A percentile compares a stretch with the other conserved stretches of the same genome.
These are phyloP conservation scores for Planiliza haematocheilus DNA, from an alignment of 2,113 vertebrate genomes.

Conservation along the genomic window DNA sequence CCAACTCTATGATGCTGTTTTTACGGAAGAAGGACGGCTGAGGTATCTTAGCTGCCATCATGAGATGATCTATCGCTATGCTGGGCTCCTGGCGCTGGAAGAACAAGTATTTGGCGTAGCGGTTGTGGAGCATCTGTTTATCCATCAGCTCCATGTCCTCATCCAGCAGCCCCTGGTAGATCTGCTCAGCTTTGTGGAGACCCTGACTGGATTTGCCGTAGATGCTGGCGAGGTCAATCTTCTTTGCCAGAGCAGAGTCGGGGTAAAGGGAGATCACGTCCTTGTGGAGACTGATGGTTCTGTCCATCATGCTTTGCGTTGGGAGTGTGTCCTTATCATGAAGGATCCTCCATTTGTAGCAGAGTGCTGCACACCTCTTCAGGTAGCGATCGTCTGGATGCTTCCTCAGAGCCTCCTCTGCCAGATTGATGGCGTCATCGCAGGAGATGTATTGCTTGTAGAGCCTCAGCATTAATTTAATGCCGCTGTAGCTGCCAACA, in stretches of 20 bases:
- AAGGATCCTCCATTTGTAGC: slow-evolving; percentile 55
- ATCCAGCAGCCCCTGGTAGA: slow-evolving; percentile 44
- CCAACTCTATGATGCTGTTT: slow-evolving; percentile 45
- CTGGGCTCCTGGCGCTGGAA: not conserved
- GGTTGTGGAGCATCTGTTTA: slow-evolving; percentile 43
- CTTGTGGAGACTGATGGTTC: slow-evolving; percentile 26
- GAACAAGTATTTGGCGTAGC: slow-evolving; percentile 39
- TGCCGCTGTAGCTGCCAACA: slow-evolving; percentile 54
- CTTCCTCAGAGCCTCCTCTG: slow-evolving; percentile 37
- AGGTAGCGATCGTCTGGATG: slow-evolving; percentile 56
- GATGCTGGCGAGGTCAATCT: slow-evolving; percentile 39
- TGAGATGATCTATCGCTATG: slow-evolving; percentile 33
- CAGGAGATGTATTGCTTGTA: not conserved
- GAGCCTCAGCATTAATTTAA: slow-evolving; percentile 30
- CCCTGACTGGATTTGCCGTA: not conserved
- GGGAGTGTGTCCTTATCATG: not conserved
- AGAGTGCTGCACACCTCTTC: slow-evolving; percentile 39
- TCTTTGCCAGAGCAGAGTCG: not conserved
- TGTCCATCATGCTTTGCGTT: not conserved
- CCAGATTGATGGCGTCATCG: slow-evolving; percentile 49
- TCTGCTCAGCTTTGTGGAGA: slow-evolving; percentile 1
- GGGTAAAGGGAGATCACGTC: slow-evolving; percentile 57
- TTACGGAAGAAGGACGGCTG: not conserved
- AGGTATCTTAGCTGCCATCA: slow-evolving; percentile 49
- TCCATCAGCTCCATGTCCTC: slow-evolving; percentile 7